A percentile compares a stretch with the other conserved stretches of the same genome.
Evolutionary conservation across 2,797 vertebrate genomes (phyloP).

Genomic region (Denticeps clupeoides): DNA sequence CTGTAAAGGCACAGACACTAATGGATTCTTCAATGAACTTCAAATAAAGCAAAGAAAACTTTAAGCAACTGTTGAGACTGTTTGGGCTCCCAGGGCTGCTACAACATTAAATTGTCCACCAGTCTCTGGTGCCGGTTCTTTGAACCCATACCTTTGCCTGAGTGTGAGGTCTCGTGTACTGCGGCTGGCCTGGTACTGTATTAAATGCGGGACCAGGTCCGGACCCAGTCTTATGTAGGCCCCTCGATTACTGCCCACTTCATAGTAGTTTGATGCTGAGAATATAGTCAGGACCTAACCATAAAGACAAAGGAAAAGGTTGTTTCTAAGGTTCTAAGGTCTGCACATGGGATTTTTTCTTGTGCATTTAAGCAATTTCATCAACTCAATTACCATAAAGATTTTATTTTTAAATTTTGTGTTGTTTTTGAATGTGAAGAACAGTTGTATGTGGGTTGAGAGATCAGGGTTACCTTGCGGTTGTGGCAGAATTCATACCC

Average conservation of each 20-base stretch:
- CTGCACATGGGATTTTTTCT: too few relatives aligned
- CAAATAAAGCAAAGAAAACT: too few relatives aligned
- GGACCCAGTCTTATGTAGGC: conserved; percentile 82
- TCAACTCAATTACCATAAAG: not conserved
- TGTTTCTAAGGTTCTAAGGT: too few relatives aligned
- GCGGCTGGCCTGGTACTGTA: conserved; percentile 82
- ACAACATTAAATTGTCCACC: too few relatives aligned
- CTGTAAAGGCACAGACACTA: too few relatives aligned
- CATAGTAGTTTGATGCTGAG: conserved; percentile 82
- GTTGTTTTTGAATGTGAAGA: not conserved
- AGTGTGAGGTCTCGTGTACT: conserved; percentile 66
- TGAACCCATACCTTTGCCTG: conserved; percentile 71
- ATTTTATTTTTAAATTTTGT: not conserved
- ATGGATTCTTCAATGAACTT: too few relatives aligned
- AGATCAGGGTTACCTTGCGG: conserved; percentile 53
- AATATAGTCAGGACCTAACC: conserved; percentile 63
- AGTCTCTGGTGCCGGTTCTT: not conserved
- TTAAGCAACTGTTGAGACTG: too few relatives aligned
- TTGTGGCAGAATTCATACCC: conserved; percentile 86
- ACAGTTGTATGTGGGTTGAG: too few relatives aligned
- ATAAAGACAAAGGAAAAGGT: not conserved
- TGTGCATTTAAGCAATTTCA: too few relatives aligned
- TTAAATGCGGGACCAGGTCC: conserved; percentile 71
- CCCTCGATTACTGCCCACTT: conserved; percentile 87
- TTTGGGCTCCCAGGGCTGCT: too few relatives aligned